These are phyloP conservation scores for Dasyornis broadbenti DNA, from an alignment of 2,113 vertebrate species.

Conservation along the genomic window DNA sequence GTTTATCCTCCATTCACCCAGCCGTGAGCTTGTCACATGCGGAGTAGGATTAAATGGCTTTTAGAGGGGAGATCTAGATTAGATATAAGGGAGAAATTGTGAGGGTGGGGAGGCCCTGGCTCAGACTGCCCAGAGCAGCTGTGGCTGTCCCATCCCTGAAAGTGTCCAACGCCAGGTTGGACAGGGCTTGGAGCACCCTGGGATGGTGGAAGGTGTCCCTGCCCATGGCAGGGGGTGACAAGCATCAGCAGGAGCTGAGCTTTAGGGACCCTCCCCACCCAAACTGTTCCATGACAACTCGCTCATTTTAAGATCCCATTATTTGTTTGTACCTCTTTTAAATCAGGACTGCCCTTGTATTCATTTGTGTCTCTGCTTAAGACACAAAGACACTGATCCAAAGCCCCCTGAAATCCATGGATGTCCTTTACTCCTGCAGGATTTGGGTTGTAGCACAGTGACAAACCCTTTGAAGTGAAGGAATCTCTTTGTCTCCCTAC, in stretches of 20 bases:
- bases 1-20: neutral
- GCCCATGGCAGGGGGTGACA: neutral
- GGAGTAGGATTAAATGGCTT: neutral
- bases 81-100: neutral
- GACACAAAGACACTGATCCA: neutral
- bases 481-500: neutral
- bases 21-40: neutral
- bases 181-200: rapidly evolving
- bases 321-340: neutral
- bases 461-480: neutral
- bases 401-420: neutral
- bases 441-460: neutral
- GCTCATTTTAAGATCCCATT: neutral
- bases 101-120: neutral
- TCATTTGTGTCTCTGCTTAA: neutral
- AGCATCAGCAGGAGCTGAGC: too few relatives aligned
- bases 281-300: neutral
- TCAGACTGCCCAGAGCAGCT: neutral
- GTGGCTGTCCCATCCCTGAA: neutral
- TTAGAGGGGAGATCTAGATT: neutral
- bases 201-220: neutral
- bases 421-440: neutral
- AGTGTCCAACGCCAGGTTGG: neutral
- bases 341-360: neutral
- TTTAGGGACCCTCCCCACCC: neutral